These are phyloP conservation scores for Hephaestus fuliginosus DNA, from an alignment of 2,797 vertebrate species.

Conservation along the genomic window DNA sequence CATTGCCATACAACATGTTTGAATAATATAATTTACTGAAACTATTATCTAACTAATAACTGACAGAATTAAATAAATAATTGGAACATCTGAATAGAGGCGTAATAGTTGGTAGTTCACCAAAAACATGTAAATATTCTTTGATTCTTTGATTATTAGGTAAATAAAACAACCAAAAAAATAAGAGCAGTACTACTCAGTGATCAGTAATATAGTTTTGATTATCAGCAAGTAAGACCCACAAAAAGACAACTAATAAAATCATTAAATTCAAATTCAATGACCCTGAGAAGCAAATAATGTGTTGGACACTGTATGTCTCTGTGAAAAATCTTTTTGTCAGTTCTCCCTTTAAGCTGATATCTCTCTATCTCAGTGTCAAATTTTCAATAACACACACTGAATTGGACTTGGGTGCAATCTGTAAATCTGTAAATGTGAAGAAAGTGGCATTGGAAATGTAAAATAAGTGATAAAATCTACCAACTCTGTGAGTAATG, in stretches of 20 bases:
- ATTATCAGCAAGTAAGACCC: neutral
- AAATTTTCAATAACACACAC: too few relatives aligned
- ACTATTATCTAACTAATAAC: neutral
- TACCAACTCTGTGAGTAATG: neutral
- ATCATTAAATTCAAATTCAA: too few relatives aligned
- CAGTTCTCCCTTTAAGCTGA: neutral
- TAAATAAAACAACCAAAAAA: neutral
- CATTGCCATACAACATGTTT: neutral
- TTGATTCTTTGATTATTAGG: too few relatives aligned
- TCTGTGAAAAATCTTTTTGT: too few relatives aligned
- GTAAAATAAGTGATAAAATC: neutral
- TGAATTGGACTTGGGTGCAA: too few relatives aligned
- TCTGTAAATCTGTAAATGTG: too few relatives aligned
- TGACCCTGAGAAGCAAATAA: too few relatives aligned
- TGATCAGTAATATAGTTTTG: neutral
- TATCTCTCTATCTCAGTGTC: too few relatives aligned
- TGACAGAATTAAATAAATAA: neutral
- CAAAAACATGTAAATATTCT: neutral
- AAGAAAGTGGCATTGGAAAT: too few relatives aligned
- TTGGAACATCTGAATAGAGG: neutral
- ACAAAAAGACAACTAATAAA: too few relatives aligned
- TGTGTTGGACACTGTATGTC: too few relatives aligned
- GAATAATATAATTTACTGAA: neutral
- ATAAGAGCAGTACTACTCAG: neutral
- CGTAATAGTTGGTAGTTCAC: neutral